Percentiles rank a stretch among this genome's conserved stretches.
These are phyloP conservation scores for Nebria brevicollis DNA, from an alignment of 2,888 invertebrate genomes.

Conservation along the genomic window DNA sequence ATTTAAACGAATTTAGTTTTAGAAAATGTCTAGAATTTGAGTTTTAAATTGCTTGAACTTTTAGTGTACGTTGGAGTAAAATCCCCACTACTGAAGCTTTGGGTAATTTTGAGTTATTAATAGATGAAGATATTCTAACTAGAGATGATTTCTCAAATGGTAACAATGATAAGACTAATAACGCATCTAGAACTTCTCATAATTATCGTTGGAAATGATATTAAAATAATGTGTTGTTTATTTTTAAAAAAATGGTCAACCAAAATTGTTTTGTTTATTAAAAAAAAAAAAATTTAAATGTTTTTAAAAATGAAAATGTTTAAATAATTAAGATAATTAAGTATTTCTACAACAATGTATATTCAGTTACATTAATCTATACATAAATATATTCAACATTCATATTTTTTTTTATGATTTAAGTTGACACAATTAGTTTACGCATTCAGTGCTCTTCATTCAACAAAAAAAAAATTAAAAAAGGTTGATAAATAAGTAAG, in stretches of 20 bases:
- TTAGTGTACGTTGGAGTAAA: slow-evolving; percentile 86
- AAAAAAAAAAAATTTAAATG: slow-evolving; percentile 15
- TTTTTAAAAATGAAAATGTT: not conserved
- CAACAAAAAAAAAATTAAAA: slow-evolving; percentile 6
- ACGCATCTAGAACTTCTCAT: slow-evolving; percentile 48
- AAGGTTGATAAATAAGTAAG: slow-evolving; percentile 35
- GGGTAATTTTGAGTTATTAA: slow-evolving; percentile 84
- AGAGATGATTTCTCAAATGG: slow-evolving; percentile 66
- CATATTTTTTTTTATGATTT: slow-evolving; percentile 26
- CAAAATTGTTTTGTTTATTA: slow-evolving; percentile 8
- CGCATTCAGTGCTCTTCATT: slow-evolving; percentile 39
- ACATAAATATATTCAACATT: slow-evolving; percentile 45
- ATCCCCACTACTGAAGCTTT: slow-evolving; percentile 77
- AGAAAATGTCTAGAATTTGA: not conserved
- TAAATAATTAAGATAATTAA: slow-evolving; percentile 23
- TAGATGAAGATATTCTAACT: slow-evolving; percentile 83
- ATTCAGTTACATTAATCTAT: slow-evolving; percentile 41
- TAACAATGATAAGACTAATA: slow-evolving; percentile 40
- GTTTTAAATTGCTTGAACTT: slow-evolving; percentile 36
- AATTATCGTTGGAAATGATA: slow-evolving; percentile 56
- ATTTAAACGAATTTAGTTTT: too few species aligned
- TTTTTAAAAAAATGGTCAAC: too few species aligned
- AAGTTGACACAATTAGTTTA: slow-evolving; percentile 42
- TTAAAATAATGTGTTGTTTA: not conserved
- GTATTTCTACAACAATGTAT: slow-evolving; percentile 42